Base-by-base conservation (phyloP, 53 echinoderm and acorn worm genomes). In the Hippasteria phrygiana region DNA sequence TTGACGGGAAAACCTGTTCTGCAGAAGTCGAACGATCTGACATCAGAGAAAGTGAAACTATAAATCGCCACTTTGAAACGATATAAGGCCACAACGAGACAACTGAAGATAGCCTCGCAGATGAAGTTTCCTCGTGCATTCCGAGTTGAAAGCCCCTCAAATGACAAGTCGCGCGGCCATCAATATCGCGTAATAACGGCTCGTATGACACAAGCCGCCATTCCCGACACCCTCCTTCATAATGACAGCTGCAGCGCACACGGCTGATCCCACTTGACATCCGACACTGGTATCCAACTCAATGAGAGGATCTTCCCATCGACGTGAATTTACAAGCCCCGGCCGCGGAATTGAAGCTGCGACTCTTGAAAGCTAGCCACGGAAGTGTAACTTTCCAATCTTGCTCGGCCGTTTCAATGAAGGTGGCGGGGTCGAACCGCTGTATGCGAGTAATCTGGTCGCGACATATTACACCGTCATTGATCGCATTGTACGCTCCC, bases 261-360 rank as follows among this genome's bases (percentile, higher is more conserved):
- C 6, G 53, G 33, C 56, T 39, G 40, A 39, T 54, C 56, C 80
- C 10, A 7, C 31, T 28, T 12, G 82, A 65, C n/a, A 82, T 31
- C n/a, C 45, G 66, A 82, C 66, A 43, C 82, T 43, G 28, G 64
- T 14, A 29, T 4, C 5, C 17, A 40, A 59, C 38, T 36, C 31
- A 82, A 65, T 82, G 82, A 82, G 46, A 39, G 32, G 66, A 82
- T 82, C 32, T 63, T 59, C 80, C 82, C 35, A 65, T 82, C 31
- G 78, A 78, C 59, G 78, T 59, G n/a, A 55, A 59, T 78, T 59
- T 78, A 22, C 55, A 16, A 76, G 74, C 43, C 50, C 76, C 17
- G 53, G 36, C n/a, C 56, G 40, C 20, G 26, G 56, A 79, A 79
- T 41, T 1, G 79, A 35, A 26, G 62, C 54, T 56, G 3, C n/a